Evolutionary conservation across 2,113 vertebrate species (phyloP), one percentile per base, ranked within the genome.

Genomic region (Mus spicilegus): DNA sequence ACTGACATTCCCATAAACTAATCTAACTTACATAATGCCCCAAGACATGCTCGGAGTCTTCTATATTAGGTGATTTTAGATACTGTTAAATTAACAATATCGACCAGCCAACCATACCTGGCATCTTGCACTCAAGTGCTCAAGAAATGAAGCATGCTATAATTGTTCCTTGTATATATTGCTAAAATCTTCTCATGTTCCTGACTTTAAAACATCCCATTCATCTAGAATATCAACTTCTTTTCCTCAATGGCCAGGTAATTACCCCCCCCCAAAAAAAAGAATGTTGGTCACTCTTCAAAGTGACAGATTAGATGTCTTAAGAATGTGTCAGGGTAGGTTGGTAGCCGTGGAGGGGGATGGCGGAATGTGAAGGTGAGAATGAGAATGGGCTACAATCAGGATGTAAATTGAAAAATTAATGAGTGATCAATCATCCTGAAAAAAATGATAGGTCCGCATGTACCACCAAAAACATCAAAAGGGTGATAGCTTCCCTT

Each of bases 161-260:
- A 78, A 69, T 89, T 42, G 78, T n/a, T 78, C 13, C 9, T 73
- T 70, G 30, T 49, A 36, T 82, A 30, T 89, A 56, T 42, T 76
- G 8, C 42, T 86, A 89, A 58, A 67, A 76, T 69, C 28, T 61
- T 81, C 46, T 76, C 42, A 46, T 54, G 33, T 82, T 24, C 36
- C 42, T 54, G 22, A 19, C 91, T 75, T 22, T 5, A 93, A 80
- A 61, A 78, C 17, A 58, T 26, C 70, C 20, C 73, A 56, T 19
- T n/a, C 70, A 70, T 12, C 51, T n/a, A 72, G 30, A 85, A 17
- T 63, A 20, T 89, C 78, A 89, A 36, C 70, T 92, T 4, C 2
- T 97, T 81, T 51, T 94, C 70, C 58, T 89, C 42, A 91, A 61
- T 24, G 78, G 73, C 14, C 7, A 80, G 20, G 33, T 75, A 49